phyloP scores from a whole-genome alignment of 2,113 vertebrate genomes.

The Albula glossodonta region DNA sequence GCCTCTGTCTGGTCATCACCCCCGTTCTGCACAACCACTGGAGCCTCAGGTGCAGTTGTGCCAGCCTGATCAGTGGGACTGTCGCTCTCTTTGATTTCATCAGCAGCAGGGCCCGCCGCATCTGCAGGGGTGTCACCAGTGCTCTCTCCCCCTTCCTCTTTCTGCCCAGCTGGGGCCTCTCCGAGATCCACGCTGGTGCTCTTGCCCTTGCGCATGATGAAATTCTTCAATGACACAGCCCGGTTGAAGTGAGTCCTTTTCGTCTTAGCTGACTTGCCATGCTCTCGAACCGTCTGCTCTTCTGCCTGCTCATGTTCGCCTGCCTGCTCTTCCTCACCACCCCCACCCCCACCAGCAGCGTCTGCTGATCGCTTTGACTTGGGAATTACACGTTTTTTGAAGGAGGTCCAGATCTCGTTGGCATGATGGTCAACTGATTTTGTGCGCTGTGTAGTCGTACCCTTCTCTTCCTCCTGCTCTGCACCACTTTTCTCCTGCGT shows the following conservation, averaged over 20 bases:
- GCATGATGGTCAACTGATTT: constrained; percentile 71
- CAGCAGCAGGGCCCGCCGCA: constrained; percentile 25
- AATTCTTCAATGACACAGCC: constrained; percentile 77
- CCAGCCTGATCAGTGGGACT: constrained; percentile 29
- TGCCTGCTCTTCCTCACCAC: constrained; percentile 32
- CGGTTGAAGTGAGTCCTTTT: constrained; percentile 73
- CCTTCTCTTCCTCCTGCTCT: constrained; percentile 58
- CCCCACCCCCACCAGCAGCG: constrained; percentile 59
- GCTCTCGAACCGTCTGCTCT: constrained; percentile 59
- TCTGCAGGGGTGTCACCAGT: constrained; percentile 44
- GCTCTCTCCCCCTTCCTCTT: constrained; percentile 22
- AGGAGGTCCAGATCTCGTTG: constrained; percentile 77
- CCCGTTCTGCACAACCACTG: constrained; percentile 17
- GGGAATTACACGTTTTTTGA: constrained; percentile 75
- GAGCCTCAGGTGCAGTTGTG: not conserved
- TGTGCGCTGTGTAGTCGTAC: constrained; percentile 42
- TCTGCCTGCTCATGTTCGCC: constrained; percentile 62
- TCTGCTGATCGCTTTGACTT: constrained; percentile 71
- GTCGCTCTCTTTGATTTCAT: constrained; percentile 27
- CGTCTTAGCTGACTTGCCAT: constrained; percentile 64
- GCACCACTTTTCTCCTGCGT: constrained; percentile 49
- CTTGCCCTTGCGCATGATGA: constrained; percentile 76
- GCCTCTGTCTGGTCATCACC: constrained; percentile 34
- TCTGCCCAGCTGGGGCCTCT: constrained; percentile 59
- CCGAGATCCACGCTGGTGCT: constrained; percentile 67